phyloP scores from a whole-genome alignment of 2,888 invertebrate genomes.

The Apamea crenata region DNA sequence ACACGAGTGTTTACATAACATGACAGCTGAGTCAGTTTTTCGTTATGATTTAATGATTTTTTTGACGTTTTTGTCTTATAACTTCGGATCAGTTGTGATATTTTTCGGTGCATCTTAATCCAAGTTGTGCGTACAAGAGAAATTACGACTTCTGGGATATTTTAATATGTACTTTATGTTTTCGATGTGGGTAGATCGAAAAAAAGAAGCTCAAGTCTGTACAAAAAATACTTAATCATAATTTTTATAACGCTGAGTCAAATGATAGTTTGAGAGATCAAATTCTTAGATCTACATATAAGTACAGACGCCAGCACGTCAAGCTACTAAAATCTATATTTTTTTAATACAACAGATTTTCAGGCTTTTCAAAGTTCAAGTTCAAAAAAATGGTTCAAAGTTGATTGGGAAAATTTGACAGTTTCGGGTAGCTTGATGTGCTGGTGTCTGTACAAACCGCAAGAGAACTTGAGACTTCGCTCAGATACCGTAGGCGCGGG shows the following conservation, averaged over 20 bases:
- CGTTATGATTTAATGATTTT: conserved; percentile 67
- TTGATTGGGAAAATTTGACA: too few relatives aligned
- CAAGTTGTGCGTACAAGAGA: conserved; percentile 45
- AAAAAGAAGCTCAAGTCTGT: conserved; percentile 21
- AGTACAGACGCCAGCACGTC: too few relatives aligned
- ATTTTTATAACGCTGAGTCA: neutral
- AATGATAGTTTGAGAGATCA: too few relatives aligned
- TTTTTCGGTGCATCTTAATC: conserved; percentile 62
- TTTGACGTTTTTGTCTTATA: conserved; percentile 68
- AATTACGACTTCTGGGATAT: conserved; percentile 53
- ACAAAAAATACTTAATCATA: conserved; percentile 11
- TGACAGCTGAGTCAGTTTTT: conserved; percentile 67
- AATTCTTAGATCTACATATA: neutral
- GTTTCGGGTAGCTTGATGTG: too few relatives aligned
- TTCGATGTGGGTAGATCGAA: conserved; percentile 52
- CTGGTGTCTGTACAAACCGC: too few relatives aligned
- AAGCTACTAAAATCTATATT: too few relatives aligned
- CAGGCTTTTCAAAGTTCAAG: too few relatives aligned
- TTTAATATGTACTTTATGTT: conserved; percentile 49
- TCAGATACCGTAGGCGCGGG: too few relatives aligned
- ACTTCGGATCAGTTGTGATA: conserved; percentile 65
- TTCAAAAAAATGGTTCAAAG: too few relatives aligned
- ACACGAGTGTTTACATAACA: conserved; percentile 81
- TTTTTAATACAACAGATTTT: too few relatives aligned
- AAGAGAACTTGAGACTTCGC: too few relatives aligned